Conservation (phyloP, 2,797 vertebrate species). For the Anolis apletophallus region DNA sequence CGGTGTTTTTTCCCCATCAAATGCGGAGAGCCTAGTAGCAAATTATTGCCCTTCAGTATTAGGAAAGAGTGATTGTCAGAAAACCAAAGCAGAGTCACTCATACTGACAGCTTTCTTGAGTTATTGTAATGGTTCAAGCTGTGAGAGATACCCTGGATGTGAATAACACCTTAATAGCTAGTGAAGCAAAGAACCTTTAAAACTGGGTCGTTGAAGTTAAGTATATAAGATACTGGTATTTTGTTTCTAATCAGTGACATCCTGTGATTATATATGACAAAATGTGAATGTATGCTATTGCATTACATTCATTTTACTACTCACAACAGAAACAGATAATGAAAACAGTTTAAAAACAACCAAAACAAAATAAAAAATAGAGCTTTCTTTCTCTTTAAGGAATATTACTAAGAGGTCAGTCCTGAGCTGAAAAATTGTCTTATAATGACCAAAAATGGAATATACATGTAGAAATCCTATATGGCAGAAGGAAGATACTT, state of each 20-base stretch:
- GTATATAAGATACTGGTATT: background rate
- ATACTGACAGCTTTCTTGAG: slow-evolving; percentile 42
- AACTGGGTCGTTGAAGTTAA: slow-evolving; percentile 4
- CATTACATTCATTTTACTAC: background rate
- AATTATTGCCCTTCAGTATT: slow-evolving; percentile 53
- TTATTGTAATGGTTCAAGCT: slow-evolving; percentile 59
- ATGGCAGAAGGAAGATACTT: too few relatives aligned
- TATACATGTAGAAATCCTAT: too few relatives aligned
- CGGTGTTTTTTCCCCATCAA: slow-evolving; percentile 36
- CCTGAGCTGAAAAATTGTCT: background rate
- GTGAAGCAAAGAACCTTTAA: slow-evolving; percentile 48
- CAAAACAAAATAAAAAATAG: too few relatives aligned
- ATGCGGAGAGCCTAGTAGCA: slow-evolving; percentile 53
- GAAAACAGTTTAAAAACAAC: background rate
- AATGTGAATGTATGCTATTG: background rate
- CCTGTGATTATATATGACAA: background rate
- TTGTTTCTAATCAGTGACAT: background rate
- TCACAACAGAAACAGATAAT: background rate
- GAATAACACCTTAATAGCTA: slow-evolving; percentile 37
- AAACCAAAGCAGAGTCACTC: slow-evolving; percentile 44
- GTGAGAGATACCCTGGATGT: slow-evolving; percentile 53
- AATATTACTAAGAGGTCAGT: background rate
- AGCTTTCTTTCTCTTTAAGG: background rate
- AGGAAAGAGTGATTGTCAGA: slow-evolving; percentile 55
- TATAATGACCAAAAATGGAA: background rate